Percentiles rank a stretch among this genome's conserved stretches.
Conservation (phyloP, 2,113 vertebrate genomes). For the Hippocampus zosterae region DNA sequence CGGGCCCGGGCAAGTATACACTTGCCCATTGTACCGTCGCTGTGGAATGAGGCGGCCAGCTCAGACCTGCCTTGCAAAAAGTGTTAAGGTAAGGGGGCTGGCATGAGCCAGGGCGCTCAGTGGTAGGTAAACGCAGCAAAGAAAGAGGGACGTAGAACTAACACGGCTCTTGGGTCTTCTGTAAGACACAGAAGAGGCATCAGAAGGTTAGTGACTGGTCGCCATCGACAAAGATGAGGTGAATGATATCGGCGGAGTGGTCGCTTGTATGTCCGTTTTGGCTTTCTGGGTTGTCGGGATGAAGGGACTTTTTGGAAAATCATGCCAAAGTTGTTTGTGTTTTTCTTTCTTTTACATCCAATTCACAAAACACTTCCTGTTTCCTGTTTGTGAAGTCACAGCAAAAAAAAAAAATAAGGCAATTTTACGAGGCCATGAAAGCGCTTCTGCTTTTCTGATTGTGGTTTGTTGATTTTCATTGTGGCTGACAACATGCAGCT, state of each 20-base stretch:
- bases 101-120: slow-evolving; percentile 2
- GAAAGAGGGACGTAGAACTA: slow-evolving; percentile 23
- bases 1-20: slow-evolving; percentile 48
- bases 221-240: background rate
- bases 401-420: background rate
- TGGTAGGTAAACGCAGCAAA: background rate
- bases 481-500: background rate
- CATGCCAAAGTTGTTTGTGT: slow-evolving; percentile 41
- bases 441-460: background rate
- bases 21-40: slow-evolving; percentile 35
- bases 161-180: slow-evolving; percentile 39
- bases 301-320: background rate
- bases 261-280: too few relatives aligned
- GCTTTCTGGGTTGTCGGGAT: background rate
- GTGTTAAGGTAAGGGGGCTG: slow-evolving; percentile 7
- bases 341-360: background rate
- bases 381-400: slow-evolving; percentile 55
- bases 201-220: slow-evolving; percentile 48
- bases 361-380: slow-evolving; percentile 6
- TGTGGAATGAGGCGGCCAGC: slow-evolving; percentile 67
- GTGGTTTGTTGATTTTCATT: background rate
- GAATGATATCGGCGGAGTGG: background rate
- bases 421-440: background rate
- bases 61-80: slow-evolving; percentile 51
- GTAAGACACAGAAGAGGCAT: slow-evolving; percentile 50